Evolutionary conservation across 1,140 invertebrate species (phyloP).

Genomic region (Drosophila chauvacae): DNA sequence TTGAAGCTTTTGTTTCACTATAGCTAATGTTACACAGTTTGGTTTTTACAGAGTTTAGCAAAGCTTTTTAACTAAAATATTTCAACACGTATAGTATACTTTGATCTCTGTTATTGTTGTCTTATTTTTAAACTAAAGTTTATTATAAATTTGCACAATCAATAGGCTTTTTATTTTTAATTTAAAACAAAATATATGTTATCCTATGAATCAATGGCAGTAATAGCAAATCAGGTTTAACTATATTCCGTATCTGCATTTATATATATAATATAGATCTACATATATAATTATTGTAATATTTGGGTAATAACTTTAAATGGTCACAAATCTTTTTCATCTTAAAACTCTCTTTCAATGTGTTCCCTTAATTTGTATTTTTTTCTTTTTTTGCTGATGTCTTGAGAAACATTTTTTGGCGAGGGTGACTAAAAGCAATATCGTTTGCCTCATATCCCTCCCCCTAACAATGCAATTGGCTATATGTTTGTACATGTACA

Average conservation of each 20-base stretch:
- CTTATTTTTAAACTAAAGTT: neutral
- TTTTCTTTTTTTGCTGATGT: conserved; percentile 1
- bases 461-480: conserved; percentile 3
- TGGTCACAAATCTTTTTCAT: neutral
- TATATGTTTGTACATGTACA: neutral
- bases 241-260: neutral
- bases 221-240: neutral
- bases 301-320: neutral
- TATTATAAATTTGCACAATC: neutral
- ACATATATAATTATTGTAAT: neutral
- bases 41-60: too few relatives aligned
- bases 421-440: conserved; percentile 33
- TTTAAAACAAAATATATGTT: too few relatives aligned
- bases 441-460: neutral
- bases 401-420: conserved; percentile 35
- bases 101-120: neutral
- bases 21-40: too few relatives aligned
- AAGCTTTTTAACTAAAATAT: too few relatives aligned
- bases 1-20: too few relatives aligned
- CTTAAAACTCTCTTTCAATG: neutral
- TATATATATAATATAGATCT: neutral
- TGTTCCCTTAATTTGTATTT: neutral
- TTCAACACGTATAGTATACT: too few relatives aligned
- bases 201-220: too few relatives aligned
- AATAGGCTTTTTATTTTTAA: neutral